These are phyloP conservation scores for Ailuropoda melanoleuca DNA, from an alignment of 2,113 vertebrate species.

Conservation along the genomic window DNA sequence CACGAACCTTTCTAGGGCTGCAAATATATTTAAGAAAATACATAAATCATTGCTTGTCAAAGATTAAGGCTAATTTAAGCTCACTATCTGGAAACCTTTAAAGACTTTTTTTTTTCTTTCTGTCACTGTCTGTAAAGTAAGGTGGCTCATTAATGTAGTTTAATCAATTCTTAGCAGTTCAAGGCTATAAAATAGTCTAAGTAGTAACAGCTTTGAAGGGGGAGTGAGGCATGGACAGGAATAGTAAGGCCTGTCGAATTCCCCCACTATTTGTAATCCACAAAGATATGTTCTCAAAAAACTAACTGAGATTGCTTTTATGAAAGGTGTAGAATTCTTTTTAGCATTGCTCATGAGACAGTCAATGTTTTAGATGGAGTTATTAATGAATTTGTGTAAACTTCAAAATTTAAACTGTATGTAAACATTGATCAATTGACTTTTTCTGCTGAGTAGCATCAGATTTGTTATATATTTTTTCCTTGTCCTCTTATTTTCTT, in stretches of 20 bases:
- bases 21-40: slow-evolving; percentile 64
- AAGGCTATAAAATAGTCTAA: background rate
- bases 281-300: background rate
- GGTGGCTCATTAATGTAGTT: slow-evolving; percentile 8
- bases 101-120: background rate
- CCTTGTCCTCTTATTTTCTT: background rate
- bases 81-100: background rate
- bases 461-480: background rate
- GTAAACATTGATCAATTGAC: background rate
- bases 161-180: background rate
- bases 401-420: background rate
- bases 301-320: background rate
- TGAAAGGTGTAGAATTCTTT: background rate
- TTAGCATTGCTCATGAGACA: background rate
- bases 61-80: slow-evolving; percentile 67
- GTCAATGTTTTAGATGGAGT: background rate
- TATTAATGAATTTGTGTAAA: background rate
- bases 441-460: background rate
- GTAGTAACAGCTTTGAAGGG: background rate
- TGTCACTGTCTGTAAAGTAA: background rate
- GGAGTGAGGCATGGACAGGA: background rate
- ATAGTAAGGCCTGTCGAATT: background rate
- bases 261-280: background rate
- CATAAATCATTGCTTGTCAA: slow-evolving; percentile 62
- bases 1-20: background rate